These are phyloP conservation scores for Galeopsomyia nigrocyanea DNA, from an alignment of 2,888 invertebrate species.

Conservation along the genomic window DNA sequence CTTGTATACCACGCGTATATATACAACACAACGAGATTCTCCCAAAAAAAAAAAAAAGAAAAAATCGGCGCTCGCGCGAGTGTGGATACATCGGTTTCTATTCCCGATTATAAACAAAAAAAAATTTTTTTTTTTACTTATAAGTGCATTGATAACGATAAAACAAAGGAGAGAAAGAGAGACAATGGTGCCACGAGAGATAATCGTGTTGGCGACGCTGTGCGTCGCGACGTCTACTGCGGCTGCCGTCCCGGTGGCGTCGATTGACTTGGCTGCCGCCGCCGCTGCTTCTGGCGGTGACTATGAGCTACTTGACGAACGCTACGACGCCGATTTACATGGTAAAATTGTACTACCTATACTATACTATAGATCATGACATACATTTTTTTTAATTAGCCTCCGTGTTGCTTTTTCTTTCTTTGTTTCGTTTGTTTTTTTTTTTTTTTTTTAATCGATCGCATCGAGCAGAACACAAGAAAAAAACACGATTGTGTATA, in stretches of 20 bases:
- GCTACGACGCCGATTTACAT: slow-evolving; percentile 53
- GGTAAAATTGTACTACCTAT: slow-evolving; percentile 29
- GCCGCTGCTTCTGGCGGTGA: slow-evolving; percentile 54
- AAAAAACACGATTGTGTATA: too few species aligned
- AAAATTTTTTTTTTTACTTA: too few species aligned
- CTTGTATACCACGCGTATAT: not conserved
- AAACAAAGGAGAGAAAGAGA: not conserved
- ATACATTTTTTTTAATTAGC: too few species aligned
- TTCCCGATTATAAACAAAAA: too few species aligned
- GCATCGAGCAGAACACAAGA: too few species aligned
- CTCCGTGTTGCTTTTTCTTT: too few species aligned
- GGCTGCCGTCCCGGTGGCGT: slow-evolving; percentile 53
- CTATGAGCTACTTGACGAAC: slow-evolving; percentile 60
- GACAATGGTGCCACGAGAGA: slow-evolving; percentile 44
- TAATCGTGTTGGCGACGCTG: slow-evolving; percentile 44
- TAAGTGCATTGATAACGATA: too few species aligned
- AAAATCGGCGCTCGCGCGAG: slow-evolving; percentile 22
- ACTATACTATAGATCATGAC: not conserved
- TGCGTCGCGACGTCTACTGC: slow-evolving; percentile 49
- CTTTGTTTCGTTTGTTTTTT: too few species aligned
- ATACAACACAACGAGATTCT: not conserved
- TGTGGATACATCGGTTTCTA: not conserved
- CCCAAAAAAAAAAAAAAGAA: not conserved
- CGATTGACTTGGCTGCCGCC: slow-evolving; percentile 56
- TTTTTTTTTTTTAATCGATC: too few species aligned